Conservation (phyloP, 2,888 invertebrate species). For the Urechis unicinctus region DNA sequence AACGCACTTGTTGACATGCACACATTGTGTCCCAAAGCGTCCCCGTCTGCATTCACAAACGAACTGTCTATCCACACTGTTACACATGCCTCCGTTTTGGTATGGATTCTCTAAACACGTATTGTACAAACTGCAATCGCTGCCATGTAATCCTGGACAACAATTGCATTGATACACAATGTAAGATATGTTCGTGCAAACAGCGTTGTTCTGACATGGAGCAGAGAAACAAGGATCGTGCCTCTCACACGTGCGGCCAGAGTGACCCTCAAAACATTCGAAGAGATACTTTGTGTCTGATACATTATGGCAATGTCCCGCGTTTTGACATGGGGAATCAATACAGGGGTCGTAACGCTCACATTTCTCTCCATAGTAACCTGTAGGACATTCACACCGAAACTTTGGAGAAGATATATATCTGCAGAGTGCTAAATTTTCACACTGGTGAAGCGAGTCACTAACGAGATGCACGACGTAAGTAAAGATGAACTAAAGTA, state of each 20-base stretch:
- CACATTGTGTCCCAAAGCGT: slow-evolving; percentile 19
- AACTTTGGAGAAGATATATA: slow-evolving; percentile 19
- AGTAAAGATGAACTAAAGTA: no score
- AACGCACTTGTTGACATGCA: slow-evolving; percentile 17
- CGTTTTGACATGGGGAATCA: slow-evolving; percentile 28
- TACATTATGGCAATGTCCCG: slow-evolving; percentile 24
- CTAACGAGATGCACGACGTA: no score
- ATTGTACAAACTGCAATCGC: slow-evolving; percentile 19
- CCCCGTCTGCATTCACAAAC: slow-evolving; percentile 21
- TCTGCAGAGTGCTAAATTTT: slow-evolving; percentile 28
- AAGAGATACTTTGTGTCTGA: slow-evolving; percentile 21
- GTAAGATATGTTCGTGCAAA: slow-evolving; percentile 29
- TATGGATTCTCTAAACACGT: slow-evolving; percentile 27
- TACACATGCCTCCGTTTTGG: slow-evolving; percentile 17
- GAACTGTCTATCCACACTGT: slow-evolving; percentile 21
- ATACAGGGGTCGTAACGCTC: slow-evolving; percentile 30
- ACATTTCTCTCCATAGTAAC: slow-evolving; percentile 34
- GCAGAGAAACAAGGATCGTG: slow-evolving; percentile 26
- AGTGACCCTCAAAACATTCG: slow-evolving; percentile 30
- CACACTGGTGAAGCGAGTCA: no score
- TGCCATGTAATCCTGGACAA: slow-evolving; percentile 18
- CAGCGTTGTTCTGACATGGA: slow-evolving; percentile 37
- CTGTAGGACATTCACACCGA: slow-evolving; percentile 28
- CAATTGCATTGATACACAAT: slow-evolving; percentile 19
- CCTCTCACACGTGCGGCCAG: slow-evolving; percentile 26